Conservation (phyloP, 2,797 vertebrate genomes). For the Lithobates pipiens region DNA sequence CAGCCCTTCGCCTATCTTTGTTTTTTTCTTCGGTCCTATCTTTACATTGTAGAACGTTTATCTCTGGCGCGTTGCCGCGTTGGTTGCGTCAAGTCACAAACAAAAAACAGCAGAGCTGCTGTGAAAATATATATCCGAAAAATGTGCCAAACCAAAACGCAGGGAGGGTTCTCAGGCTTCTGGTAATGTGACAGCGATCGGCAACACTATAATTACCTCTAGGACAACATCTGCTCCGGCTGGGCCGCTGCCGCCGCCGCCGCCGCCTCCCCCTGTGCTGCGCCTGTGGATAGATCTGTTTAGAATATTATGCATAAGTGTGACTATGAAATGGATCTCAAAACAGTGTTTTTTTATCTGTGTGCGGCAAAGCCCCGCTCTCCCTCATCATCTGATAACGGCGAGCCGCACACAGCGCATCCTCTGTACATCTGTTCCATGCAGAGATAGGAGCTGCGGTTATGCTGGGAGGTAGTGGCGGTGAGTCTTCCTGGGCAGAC, state of each 20-base stretch:
- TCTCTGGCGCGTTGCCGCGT: no score
- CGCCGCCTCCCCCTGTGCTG: slow-evolving; percentile 5
- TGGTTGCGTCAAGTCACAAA: no score
- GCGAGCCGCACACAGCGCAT: background rate
- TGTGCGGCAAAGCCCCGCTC: slow-evolving; percentile 50
- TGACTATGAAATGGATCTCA: slow-evolving; percentile 64
- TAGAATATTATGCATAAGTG: slow-evolving; percentile 69
- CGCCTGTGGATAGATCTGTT: slow-evolving; percentile 50
- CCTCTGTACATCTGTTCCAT: background rate
- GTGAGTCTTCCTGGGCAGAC: background rate
- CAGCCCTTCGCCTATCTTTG: no score
- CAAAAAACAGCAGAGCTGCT: background rate
- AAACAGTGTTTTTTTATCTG: slow-evolving; percentile 68
- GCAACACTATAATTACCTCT: slow-evolving; percentile 64
- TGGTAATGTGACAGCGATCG: background rate
- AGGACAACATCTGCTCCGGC: slow-evolving; percentile 68
- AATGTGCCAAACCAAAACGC: background rate
- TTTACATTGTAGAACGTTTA: no score
- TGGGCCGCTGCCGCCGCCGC: slow-evolving; percentile 1
- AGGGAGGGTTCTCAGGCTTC: background rate
- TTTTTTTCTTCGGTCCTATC: no score
- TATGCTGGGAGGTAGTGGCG: background rate
- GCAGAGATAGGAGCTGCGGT: slow-evolving; percentile 5
- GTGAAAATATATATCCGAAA: background rate
- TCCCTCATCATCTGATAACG: slow-evolving; percentile 1